phyloP scores from a whole-genome alignment of 2,888 invertebrate genomes.

The Leptinotarsa juncta region DNA sequence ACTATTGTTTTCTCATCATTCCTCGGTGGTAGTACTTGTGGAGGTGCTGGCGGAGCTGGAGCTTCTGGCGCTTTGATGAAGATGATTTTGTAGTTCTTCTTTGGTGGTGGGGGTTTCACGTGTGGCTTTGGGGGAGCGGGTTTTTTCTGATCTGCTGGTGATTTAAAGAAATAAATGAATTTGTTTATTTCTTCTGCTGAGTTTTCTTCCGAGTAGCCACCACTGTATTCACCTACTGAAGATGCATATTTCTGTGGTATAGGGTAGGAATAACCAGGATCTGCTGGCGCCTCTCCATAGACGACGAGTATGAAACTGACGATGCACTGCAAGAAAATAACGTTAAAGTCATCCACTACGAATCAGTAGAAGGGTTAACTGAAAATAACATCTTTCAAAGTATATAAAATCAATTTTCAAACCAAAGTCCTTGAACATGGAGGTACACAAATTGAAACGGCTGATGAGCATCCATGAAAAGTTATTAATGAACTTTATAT shows the following conservation, averaged over 20 bases:
- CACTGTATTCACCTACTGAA: neutral
- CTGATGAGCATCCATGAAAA: too few relatives aligned
- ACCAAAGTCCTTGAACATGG: too few relatives aligned
- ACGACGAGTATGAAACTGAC: neutral
- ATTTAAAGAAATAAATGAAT: conserved; percentile 32
- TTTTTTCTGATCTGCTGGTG: conserved; percentile 19
- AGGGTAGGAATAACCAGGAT: conserved; percentile 21
- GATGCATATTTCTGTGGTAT: neutral
- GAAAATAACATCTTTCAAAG: neutral
- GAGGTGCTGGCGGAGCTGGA: conserved; percentile 11
- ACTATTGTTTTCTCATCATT: conserved; percentile 90
- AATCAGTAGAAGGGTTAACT: too few relatives aligned
- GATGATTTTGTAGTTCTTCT: conserved; percentile 45
- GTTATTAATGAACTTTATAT: neutral
- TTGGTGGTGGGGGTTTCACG: conserved; percentile 12
- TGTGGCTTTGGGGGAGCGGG: neutral
- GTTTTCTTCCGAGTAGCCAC: conserved; percentile 1
- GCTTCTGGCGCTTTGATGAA: conserved; percentile 45
- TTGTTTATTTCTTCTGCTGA: conserved; percentile 20
- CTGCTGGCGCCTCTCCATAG: conserved; percentile 8
- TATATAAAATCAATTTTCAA: too few relatives aligned
- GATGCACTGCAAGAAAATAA: neutral
- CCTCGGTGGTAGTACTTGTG: conserved; percentile 67
- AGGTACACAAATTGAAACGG: too few relatives aligned
- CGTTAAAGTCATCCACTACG: neutral